These are phyloP conservation scores for Ariolimax columbianus DNA, from an alignment of 2,888 invertebrate species.

Conservation along the genomic window DNA sequence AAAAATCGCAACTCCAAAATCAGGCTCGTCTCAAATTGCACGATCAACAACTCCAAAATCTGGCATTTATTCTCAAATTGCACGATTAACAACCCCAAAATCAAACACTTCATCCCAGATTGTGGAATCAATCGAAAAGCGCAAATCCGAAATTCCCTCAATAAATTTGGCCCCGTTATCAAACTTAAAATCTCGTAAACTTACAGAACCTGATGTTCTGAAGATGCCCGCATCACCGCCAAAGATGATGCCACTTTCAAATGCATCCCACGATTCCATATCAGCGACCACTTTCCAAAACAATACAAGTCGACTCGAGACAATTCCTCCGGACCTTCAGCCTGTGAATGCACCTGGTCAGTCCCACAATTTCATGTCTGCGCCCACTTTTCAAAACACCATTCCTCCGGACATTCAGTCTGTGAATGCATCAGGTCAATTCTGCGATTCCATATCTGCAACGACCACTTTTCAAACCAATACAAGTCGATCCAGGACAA, in stretches of 20 bases:
- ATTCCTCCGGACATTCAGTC: too few relatives aligned
- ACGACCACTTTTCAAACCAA: background rate
- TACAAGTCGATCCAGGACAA: background rate
- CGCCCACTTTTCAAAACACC: background rate
- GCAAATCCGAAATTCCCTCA: slow-evolving; percentile 1
- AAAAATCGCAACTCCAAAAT: background rate
- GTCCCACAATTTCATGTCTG: background rate
- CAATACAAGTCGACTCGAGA: background rate
- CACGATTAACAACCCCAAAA: background rate
- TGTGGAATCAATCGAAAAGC: background rate
- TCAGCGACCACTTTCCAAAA: background rate
- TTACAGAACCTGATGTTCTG: background rate
- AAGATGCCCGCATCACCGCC: background rate
- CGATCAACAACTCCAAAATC: background rate
- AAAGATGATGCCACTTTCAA: background rate
- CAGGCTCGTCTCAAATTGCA: too few relatives aligned
- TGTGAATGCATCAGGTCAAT: too few relatives aligned
- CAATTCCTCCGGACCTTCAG: background rate
- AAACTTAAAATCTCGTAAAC: background rate
- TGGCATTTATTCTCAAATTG: background rate
- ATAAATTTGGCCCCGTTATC: background rate
- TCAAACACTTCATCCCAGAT: background rate
- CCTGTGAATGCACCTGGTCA: background rate
- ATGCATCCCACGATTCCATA: background rate
- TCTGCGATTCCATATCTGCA: background rate